Evolutionary conservation across 2,888 invertebrate species (phyloP).

Genomic region (Blastobasis adustella): DNA sequence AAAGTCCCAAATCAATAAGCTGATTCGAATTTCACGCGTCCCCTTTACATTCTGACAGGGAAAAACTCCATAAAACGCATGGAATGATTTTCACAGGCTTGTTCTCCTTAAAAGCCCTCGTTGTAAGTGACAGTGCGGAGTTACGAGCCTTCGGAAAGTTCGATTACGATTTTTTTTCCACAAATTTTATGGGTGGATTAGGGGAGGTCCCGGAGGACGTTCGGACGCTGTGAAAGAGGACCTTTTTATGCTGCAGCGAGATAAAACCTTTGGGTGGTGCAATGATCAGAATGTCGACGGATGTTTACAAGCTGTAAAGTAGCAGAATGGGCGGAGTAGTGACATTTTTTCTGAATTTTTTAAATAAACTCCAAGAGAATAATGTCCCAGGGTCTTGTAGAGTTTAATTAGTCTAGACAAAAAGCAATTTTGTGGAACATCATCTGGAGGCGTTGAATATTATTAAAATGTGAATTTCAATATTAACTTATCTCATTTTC

Average conservation of each 20-base stretch:
- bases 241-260: background rate
- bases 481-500: no score
- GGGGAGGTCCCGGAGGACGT: constrained; percentile 13
- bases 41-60: background rate
- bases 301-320: no score
- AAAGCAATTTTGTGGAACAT: no score
- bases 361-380: no score
- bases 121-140: constrained; percentile 32
- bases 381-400: no score
- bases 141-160: constrained; percentile 33
- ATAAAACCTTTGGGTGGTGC: background rate
- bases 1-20: no score
- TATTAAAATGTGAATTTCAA: no score
- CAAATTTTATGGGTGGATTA: constrained; percentile 39
- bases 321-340: no score
- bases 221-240: constrained; percentile 1
- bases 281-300: no score
- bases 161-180: constrained; percentile 34
- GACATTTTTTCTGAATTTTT: no score
- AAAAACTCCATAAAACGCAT: constrained; percentile 1
- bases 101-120: constrained; percentile 26
- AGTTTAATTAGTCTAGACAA: no score
- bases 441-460: no score
- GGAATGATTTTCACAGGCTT: constrained; percentile 1
- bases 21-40: background rate